A percentile compares a stretch with the other conserved stretches of the same genome.
Conservation (phyloP, 64 coral and sea anemone genomes). For the Anthopleura sola region DNA sequence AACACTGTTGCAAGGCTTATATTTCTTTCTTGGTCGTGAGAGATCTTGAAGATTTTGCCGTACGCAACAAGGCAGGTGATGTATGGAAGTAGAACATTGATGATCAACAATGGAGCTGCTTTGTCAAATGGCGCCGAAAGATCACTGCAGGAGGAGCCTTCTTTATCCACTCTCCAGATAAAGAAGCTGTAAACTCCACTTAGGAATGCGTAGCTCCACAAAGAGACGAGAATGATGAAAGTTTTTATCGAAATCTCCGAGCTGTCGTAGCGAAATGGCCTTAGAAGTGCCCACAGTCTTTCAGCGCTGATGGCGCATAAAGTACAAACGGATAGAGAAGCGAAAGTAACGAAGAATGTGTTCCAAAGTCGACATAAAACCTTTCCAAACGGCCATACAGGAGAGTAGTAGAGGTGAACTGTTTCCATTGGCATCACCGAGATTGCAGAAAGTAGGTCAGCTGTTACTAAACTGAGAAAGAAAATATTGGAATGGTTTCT, state of each 20-base stretch:
- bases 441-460: conserved; percentile 15
- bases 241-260: background rate
- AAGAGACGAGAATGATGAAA: background rate
- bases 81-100: conserved; percentile 8
- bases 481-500: conserved; percentile 14
- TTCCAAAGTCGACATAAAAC: background rate
- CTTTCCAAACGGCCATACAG: conserved; percentile 3
- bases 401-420: background rate
- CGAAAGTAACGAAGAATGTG: conserved; percentile 25
- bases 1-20: background rate
- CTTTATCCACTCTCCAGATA: background rate
- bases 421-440: conserved; percentile 30
- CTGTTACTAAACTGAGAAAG: conserved; percentile 29
- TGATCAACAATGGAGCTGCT: conserved; percentile 14
- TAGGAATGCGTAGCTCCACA: conserved; percentile 19
- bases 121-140: background rate
- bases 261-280: conserved; percentile 10
- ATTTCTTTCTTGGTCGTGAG: background rate
- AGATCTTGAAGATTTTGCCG: conserved; percentile 21
- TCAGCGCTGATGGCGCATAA: conserved; percentile 21
- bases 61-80: background rate
- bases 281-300: background rate
- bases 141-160: background rate
- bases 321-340: background rate
- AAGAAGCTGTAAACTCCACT: conserved; percentile 21